phyloP scores from a whole-genome alignment of 2,888 invertebrate genomes.

The Antheraea assamensis region DNA sequence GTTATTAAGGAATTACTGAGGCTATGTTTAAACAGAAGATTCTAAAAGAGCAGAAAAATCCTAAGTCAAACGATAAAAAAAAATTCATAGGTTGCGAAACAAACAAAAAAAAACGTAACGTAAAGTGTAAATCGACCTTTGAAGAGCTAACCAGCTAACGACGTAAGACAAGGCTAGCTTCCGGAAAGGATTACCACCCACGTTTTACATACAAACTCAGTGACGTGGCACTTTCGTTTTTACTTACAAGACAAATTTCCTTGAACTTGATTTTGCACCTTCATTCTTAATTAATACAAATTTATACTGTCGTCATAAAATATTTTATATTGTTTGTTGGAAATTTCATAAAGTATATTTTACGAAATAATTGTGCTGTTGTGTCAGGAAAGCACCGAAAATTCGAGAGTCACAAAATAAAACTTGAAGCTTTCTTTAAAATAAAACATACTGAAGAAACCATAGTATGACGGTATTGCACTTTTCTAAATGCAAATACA shows the following conservation, averaged over 20 bases:
- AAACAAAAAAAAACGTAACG: not conserved
- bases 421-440: too few species aligned
- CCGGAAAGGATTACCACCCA: not conserved
- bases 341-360: not conserved
- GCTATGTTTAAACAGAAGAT: too few species aligned
- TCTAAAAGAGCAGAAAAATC: too few species aligned
- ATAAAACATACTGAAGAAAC: too few species aligned
- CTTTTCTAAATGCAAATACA: too few species aligned
- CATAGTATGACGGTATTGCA: too few species aligned
- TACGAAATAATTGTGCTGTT: too few species aligned
- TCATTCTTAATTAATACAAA: not conserved
- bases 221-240: not conserved
- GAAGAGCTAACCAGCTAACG: not conserved
- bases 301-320: not conserved
- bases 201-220: not conserved
- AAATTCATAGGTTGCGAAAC: not conserved
- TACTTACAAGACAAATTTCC: constrained; percentile 1
- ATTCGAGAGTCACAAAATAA: too few species aligned
- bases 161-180: not conserved
- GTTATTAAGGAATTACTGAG: too few species aligned
- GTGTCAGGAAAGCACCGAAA: too few species aligned
- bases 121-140: not conserved
- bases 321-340: not conserved
- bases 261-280: not conserved
- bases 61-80: too few species aligned